phyloP scores from a whole-genome alignment of 2,113 vertebrate species.

The Nothocercus julius region DNA sequence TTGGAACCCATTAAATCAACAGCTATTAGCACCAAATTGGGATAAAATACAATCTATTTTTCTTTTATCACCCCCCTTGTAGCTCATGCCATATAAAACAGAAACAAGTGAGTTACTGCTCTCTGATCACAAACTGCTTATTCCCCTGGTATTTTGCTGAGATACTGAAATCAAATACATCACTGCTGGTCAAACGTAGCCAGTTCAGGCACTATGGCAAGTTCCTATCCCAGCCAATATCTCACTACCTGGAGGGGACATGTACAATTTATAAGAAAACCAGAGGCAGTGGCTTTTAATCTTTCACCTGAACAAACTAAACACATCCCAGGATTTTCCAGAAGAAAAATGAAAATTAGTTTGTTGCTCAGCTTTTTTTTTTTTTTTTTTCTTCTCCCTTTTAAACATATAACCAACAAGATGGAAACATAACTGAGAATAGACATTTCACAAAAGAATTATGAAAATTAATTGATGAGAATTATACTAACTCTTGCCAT shows the following conservation, averaged over 20 bases:
- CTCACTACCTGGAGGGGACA: not conserved
- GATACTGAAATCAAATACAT: not conserved
- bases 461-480: not conserved
- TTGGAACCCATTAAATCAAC: not conserved
- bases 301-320: not conserved
- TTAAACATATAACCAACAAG: not conserved
- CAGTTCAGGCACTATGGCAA: not conserved
- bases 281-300: not conserved
- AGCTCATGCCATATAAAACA: not conserved
- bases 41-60: not conserved
- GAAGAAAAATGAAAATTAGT: conserved; percentile 34
- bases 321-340: conserved; percentile 44
- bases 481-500: not conserved
- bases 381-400: not conserved
- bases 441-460: not conserved
- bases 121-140: not conserved
- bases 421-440: not conserved
- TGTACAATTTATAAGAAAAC: not conserved
- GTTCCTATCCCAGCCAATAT: not conserved
- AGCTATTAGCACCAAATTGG: accelerated
- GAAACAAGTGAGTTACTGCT: not conserved
- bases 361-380: conserved; percentile 38
- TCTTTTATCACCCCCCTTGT: not conserved
- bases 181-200: not conserved
- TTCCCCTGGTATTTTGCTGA: not conserved